A percentile compares a stretch with the other conserved stretches of the same genome.
Evolutionary conservation across 2,888 invertebrate genomes (phyloP).

Genomic region (Patella pellucida): DNA sequence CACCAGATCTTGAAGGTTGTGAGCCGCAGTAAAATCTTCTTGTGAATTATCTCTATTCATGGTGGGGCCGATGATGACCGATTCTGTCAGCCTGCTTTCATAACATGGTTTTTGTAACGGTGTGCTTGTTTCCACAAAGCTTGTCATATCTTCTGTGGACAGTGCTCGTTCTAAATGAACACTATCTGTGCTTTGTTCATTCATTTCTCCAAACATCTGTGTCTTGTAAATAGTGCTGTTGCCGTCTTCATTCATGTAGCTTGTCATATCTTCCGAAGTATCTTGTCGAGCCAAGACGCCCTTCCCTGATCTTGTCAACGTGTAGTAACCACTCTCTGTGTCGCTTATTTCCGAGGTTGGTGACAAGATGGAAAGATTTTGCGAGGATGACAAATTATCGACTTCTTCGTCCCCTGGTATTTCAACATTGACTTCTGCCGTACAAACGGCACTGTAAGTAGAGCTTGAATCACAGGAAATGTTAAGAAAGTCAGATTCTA

Average conservation of each 20-base stretch:
- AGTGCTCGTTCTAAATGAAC: not conserved
- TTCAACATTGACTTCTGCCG: slow-evolving; percentile 8
- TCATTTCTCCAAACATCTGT: not conserved
- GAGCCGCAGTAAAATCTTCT: not conserved
- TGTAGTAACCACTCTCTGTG: slow-evolving; percentile 1
- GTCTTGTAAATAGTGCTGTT: not conserved
- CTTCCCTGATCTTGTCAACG: slow-evolving; percentile 3
- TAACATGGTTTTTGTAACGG: not conserved
- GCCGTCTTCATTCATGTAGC: not conserved
- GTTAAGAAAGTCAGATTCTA: not conserved
- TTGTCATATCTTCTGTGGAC: not conserved
- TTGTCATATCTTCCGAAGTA: not conserved
- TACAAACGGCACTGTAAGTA: not conserved
- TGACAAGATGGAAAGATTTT: not conserved
- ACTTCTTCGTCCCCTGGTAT: not conserved
- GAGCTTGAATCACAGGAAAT: not conserved
- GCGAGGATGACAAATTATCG: not conserved
- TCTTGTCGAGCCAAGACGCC: not conserved
- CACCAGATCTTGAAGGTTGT: not conserved
- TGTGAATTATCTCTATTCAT: not conserved
- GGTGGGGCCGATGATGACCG: not conserved
- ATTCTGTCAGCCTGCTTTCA: not conserved
- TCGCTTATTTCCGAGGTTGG: not conserved
- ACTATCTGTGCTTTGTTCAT: not conserved
- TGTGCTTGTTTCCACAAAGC: not conserved